Evolutionary conservation across 2,888 invertebrate genomes (phyloP).

Genomic region (Eupithecia insigniata): DNA sequence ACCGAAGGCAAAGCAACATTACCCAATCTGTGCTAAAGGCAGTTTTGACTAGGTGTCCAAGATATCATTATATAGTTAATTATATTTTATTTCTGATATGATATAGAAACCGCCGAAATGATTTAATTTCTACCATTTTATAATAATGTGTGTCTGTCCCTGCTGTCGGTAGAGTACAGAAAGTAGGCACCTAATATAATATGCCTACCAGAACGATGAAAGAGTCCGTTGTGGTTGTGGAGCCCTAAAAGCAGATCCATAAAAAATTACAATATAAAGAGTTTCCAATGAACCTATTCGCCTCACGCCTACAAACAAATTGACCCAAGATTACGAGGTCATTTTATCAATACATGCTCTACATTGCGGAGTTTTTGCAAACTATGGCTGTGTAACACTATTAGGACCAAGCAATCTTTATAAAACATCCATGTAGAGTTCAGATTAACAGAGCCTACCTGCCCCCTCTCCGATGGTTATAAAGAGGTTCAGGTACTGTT

Average conservation of each 20-base stretch:
- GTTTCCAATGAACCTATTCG: constrained; percentile 37
- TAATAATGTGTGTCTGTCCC: not conserved
- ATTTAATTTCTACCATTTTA: not conserved
- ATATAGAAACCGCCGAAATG: not conserved
- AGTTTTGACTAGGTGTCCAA: not conserved
- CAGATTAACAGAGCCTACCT: constrained; percentile 38
- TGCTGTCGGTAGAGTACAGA: not conserved
- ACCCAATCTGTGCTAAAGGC: no score
- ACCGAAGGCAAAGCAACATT: no score
- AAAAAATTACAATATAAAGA: constrained; percentile 38
- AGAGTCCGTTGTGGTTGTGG: not conserved
- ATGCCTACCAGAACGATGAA: not conserved
- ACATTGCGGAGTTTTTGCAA: constrained; percentile 32
- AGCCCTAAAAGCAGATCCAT: constrained; percentile 26
- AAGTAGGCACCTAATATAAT: not conserved
- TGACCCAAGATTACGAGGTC: constrained; percentile 38
- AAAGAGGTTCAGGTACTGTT: constrained; percentile 55
- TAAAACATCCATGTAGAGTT: constrained; percentile 2
- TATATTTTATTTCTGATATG: no score
- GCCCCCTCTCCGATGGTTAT: constrained; percentile 56
- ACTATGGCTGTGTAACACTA: not conserved
- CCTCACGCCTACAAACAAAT: constrained; percentile 34
- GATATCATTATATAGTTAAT: not conserved
- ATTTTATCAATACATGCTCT: constrained; percentile 11
- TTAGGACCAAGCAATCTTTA: constrained; percentile 14